phyloP scores from a whole-genome alignment of 2,797 vertebrate genomes.

The Catamblyrhynchus diadema region DNA sequence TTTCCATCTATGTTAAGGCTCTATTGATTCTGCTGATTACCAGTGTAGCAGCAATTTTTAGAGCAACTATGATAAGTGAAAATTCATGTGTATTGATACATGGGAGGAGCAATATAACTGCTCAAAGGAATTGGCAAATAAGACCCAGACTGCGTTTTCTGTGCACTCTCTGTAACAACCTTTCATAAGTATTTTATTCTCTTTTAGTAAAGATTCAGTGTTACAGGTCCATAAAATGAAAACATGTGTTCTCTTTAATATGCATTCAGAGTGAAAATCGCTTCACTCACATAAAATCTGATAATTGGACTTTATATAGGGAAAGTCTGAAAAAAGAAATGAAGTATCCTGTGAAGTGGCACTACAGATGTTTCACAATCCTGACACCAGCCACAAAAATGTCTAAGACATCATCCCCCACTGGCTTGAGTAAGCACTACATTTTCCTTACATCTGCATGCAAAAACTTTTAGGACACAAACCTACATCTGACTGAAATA shows the following conservation, averaged over 20 bases:
- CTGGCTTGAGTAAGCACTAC: not conserved
- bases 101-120: not conserved
- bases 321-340: slow-evolving; percentile 52
- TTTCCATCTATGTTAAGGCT: not conserved
- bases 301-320: slow-evolving; percentile 19
- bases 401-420: not conserved
- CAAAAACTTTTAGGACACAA: not conserved
- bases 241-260: slow-evolving; percentile 56
- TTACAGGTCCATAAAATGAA: slow-evolving; percentile 56
- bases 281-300: slow-evolving; percentile 49
- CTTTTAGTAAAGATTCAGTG: slow-evolving; percentile 36
- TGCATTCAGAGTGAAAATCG: slow-evolving; percentile 7
- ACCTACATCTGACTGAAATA: not conserved
- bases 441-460: not conserved
- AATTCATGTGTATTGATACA: not conserved
- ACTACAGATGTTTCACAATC: slow-evolving; percentile 9
- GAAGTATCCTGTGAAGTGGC: slow-evolving; percentile 18
- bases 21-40: not conserved
- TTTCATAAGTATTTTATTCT: slow-evolving; percentile 53
- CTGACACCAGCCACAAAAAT: slow-evolving; percentile 12
- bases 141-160: not conserved
- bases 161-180: not conserved
- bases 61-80: not conserved
- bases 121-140: not conserved
- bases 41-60: not conserved